Conservation (phyloP, 1,140 invertebrate genomes). For the Harpegnathos saltator region DNA sequence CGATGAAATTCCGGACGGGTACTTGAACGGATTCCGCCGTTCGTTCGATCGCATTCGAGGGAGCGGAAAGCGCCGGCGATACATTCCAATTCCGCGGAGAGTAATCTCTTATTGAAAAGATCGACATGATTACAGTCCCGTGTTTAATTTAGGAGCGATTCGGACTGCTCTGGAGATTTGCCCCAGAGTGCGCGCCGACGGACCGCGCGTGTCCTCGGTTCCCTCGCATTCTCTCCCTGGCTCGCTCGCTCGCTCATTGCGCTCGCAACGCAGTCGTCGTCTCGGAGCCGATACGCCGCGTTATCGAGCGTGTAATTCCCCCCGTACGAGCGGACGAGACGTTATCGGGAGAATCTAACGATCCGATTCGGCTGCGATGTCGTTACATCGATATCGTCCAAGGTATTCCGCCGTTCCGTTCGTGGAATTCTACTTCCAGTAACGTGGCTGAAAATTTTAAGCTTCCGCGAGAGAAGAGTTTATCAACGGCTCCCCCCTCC, state of each 20-base stretch:
- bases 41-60: constrained; percentile 14
- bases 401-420: neutral
- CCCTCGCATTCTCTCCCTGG: constrained; percentile 12
- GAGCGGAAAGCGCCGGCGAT: neutral
- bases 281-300: neutral
- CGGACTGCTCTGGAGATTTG: constrained; percentile 47
- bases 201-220: neutral
- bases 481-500: neutral
- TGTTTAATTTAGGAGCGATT: constrained; percentile 53
- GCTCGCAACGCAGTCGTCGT: neutral
- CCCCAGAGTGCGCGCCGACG: neutral
- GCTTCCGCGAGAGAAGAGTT: neutral
- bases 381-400: neutral
- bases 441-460: neutral
- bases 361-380: constrained; percentile 13
- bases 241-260: neutral
- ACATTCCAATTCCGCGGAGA: constrained; percentile 41
- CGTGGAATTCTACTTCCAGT: neutral
- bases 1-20: neutral
- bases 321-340: neutral
- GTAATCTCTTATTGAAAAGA: constrained; percentile 55
- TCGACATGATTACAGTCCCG: constrained; percentile 41
- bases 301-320: constrained; percentile 49
- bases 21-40: neutral
- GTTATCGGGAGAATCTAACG: constrained; percentile 26